Evolutionary conservation across 2,888 invertebrate genomes (phyloP).

Genomic region (Capitulum mitella): DNA sequence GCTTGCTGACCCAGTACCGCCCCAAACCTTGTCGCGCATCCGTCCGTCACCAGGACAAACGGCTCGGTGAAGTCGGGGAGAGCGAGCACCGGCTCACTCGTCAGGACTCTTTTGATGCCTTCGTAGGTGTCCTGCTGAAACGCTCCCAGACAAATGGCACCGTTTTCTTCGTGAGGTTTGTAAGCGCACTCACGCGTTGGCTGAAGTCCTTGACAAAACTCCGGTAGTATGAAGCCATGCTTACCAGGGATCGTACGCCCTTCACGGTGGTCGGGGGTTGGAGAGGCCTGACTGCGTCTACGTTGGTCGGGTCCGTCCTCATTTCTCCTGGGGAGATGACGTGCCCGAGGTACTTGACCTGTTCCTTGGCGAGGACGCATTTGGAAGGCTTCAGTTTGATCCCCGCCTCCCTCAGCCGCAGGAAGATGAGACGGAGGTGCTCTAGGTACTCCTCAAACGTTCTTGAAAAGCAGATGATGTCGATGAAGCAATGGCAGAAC

Average conservation of each 20-base stretch:
- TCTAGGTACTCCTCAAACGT: not conserved
- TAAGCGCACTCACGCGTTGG: not conserved
- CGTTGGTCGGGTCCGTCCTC: not conserved
- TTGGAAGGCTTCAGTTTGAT: not conserved
- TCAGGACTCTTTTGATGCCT: not conserved
- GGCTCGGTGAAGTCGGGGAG: not conserved
- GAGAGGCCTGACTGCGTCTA: not conserved
- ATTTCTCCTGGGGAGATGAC: not conserved
- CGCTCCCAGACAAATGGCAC: not conserved
- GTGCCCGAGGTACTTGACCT: not conserved
- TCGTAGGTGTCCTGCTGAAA: not conserved
- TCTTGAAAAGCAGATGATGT: not conserved
- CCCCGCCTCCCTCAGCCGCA: not conserved
- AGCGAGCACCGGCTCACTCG: not conserved
- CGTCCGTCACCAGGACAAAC: not conserved
- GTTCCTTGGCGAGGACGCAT: not conserved
- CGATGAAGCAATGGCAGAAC: not conserved
- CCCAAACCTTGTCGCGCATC: not conserved
- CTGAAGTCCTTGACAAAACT: not conserved
- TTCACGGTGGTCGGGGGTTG: not conserved
- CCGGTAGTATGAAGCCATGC: slow-evolving; percentile 10
- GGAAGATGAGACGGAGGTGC: not conserved
- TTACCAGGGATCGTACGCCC: not conserved
- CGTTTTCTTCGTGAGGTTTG: not conserved
- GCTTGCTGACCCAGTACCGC: not conserved